Conservation (phyloP, 2,888 invertebrate species). For the Orthosia cruda region DNA sequence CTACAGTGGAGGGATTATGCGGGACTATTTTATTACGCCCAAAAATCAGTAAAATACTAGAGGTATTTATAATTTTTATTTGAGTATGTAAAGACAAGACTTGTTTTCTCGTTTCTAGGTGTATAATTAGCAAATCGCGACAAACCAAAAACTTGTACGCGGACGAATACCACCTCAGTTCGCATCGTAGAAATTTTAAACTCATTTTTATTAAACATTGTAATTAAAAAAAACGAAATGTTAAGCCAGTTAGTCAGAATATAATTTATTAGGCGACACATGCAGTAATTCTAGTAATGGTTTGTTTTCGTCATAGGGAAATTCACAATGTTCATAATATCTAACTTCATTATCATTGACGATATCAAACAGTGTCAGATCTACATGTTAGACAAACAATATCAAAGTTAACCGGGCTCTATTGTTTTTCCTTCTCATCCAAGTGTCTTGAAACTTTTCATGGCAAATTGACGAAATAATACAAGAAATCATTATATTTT, state of each 20-base stretch:
- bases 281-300: conserved; percentile 71
- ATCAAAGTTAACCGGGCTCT: conserved; percentile 69
- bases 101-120: conserved; percentile 73
- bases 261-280: conserved; percentile 71
- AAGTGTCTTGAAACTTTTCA: conserved; percentile 11
- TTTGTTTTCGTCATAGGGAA: conserved; percentile 79
- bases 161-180: conserved; percentile 65
- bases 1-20: conserved; percentile 15
- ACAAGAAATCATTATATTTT: conserved; percentile 21
- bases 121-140: conserved; percentile 61
- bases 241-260: conserved; percentile 63
- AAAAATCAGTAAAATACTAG: conserved; percentile 43
- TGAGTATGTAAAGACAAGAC: conserved; percentile 54
- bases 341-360: conserved; percentile 73
- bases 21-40: conserved; percentile 37
- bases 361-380: conserved; percentile 74
- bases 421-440: conserved; percentile 85
- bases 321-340: conserved; percentile 70
- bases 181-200: conserved; percentile 67
- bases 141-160: conserved; percentile 62
- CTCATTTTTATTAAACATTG: conserved; percentile 62
- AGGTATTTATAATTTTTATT: conserved; percentile 54
- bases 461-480: conserved; percentile 7
- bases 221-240: conserved; percentile 50
- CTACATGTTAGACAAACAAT: conserved; percentile 69